phyloP scores from a whole-genome alignment of 2,888 invertebrate genomes.

The Synanthedon formicaeformis region DNA sequence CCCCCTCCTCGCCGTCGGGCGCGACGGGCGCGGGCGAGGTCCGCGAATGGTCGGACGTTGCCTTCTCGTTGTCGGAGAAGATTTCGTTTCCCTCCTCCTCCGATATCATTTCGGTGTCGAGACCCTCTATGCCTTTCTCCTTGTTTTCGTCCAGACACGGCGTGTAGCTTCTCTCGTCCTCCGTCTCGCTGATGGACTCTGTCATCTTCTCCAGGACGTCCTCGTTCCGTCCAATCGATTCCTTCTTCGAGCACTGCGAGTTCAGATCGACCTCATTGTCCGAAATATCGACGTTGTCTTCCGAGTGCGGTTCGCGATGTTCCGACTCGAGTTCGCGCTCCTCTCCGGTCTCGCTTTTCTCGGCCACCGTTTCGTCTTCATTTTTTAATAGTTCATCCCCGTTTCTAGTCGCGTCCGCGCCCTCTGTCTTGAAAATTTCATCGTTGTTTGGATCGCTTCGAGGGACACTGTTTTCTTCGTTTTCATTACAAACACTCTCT shows the following conservation, averaged over 20 bases:
- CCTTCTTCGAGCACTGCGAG: slow-evolving; percentile 22
- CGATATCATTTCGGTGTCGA: slow-evolving; percentile 81
- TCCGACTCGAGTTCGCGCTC: background rate
- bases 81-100: slow-evolving; percentile 77
- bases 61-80: slow-evolving; percentile 69
- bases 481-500: background rate
- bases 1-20: slow-evolving; percentile 68
- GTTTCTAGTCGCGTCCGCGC: background rate
- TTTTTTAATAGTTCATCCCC: background rate
- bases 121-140: slow-evolving; percentile 65
- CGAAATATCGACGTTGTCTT: slow-evolving; percentile 4
- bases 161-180: slow-evolving; percentile 78
- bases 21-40: slow-evolving; percentile 40
- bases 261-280: slow-evolving; percentile 4
- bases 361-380: background rate
- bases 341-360: background rate
- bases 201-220: slow-evolving; percentile 56
- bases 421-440: background rate
- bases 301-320: background rate
- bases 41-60: slow-evolving; percentile 49
- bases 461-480: background rate
- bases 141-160: slow-evolving; percentile 77
- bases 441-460: background rate
- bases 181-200: slow-evolving; percentile 73
- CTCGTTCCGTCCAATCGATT: background rate